Conservation (phyloP, 2,113 vertebrate genomes). For the Crotalus horridus region DNA sequence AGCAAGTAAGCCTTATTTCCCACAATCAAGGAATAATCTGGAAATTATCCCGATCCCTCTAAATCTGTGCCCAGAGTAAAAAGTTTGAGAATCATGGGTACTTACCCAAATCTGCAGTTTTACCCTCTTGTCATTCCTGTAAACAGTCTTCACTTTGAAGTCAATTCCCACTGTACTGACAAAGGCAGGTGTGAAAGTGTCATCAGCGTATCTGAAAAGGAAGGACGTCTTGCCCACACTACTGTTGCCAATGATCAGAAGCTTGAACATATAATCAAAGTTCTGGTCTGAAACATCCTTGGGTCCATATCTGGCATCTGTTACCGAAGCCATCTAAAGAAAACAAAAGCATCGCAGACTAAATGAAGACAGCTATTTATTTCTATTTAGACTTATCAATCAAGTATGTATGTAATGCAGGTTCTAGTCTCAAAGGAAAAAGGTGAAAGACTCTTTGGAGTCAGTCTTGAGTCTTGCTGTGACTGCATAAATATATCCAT, state of each 20-base stretch:
- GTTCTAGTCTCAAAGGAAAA: not conserved
- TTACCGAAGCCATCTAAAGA: slow-evolving; percentile 91
- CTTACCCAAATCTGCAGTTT: slow-evolving; percentile 99
- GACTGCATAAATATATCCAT: not conserved
- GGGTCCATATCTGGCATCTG: slow-evolving; percentile 85
- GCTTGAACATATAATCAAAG: slow-evolving; percentile 99
- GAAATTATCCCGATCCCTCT: not conserved
- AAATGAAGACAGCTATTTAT: not conserved
- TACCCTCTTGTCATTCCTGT: slow-evolving; percentile 94
- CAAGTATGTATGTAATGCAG: not conserved
- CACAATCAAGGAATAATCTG: not conserved
- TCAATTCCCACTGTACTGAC: slow-evolving; percentile 98
- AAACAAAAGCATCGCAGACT: slow-evolving; percentile 45
- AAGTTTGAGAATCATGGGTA: not conserved
- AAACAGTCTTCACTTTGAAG: slow-evolving; percentile 98
- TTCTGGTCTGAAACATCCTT: slow-evolving; percentile 97
- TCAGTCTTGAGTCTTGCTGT: not conserved
- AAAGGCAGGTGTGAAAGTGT: slow-evolving; percentile 95
- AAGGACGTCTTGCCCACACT: slow-evolving; percentile 97
- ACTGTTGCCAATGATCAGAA: slow-evolving; percentile 98
- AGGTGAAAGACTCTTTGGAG: not conserved
- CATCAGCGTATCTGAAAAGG: slow-evolving; percentile 94
- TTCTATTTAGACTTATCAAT: not conserved
- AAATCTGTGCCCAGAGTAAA: slow-evolving; percentile 9
- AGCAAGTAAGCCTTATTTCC: not conserved